Evolutionary conservation across 2,888 invertebrate genomes (phyloP), one percentile per base, ranked within the genome.

Genomic region (Atrina japonica): DNA sequence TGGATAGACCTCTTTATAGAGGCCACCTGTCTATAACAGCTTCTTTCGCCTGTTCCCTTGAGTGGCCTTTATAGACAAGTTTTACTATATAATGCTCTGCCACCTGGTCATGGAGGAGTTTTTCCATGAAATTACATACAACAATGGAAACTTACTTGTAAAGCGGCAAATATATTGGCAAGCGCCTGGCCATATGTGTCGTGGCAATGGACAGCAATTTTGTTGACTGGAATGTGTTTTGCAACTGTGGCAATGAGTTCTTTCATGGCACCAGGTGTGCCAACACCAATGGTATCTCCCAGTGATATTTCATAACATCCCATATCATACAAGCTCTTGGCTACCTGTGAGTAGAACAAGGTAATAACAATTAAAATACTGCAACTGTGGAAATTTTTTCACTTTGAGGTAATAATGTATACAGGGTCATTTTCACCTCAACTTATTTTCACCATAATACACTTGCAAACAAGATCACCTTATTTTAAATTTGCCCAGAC

Each of bases 171-270:
- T 79, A 98, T 95, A 91, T 99, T 99, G 0, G 96, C 94, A 58
- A 99, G 90, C 0, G 97, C 99, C 90, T 99, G 99, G 0, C 99
- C 99, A 86, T 98, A 99, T 0, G 99, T 99, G 89, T 99, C 98
- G 88, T 99, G 99, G 89, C 97, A 99, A 90, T 99, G 99, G 29
- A 99, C 93, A 0, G 98, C 99, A 65, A 98, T 92, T 11, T 91
- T 88, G 77, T 94, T 93, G 16, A 94, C 92, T 0, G 94, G 90
- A 21, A 90, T 83, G 9, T 74, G 69, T 41, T 92, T 91, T 11
- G 94, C 87, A 0, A 98, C 94, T 87, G 95, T 96, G 64, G 93
- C 92, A 50, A 99, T 89, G 92, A 99, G 93, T 47, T 92, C 91
- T 23, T 93, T 92, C 81, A 98, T 95, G 1, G 94, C 94, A 1